Base-by-base conservation (phyloP, 2,888 invertebrate species). In the Napeogenes inachia region DNA sequence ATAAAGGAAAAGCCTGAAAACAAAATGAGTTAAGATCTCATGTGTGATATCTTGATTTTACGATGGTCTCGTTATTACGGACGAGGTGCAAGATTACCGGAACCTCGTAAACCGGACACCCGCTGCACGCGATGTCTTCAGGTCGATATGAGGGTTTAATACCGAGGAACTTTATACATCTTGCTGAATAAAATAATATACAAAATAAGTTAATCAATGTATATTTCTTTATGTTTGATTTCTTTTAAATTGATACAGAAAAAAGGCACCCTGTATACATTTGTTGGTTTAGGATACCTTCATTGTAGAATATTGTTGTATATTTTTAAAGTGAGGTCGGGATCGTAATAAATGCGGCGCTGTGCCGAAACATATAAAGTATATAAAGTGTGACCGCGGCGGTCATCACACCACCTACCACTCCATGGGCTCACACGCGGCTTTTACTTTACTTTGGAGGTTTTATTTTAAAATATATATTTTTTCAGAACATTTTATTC, bases 371-470 rank as follows among this genome's bases (percentile, higher is more conserved):
- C 84, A 82, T 79, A 81, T 87, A 86, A 88, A 87, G 87, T 85
- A 85, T 85, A 87, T 87, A 87, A 87, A 88, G 85, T 88, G 88
- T 87, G 88, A 85, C 86, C 87, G 85, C 76, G 71, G 69, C 78
- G 79, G 81, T 77, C 80, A 78, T 75, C 74, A 76, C 79, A 78
- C 83, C 84, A 87, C 85, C 85, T 85, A 82, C 75, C 64, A 61
- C 66, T 63, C 13, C 71, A 68, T 45, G 3, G 78, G 80, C 6
- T 81, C 78, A 84, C 79, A 87, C 85, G 80, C 47, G 12, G 65
- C 32, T 13, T 42, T 8, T 42, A 42, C 8, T 42, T 10, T 53
- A 42, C 21, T 21, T 50, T 30, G 5, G 1, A 3, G 10, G 30
- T 50, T 10, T 50, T 50, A 30, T 8, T 10, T 12, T 50, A 30